Conservation (phyloP, 2,888 invertebrate species). For the Hypomecis punctinalis region DNA sequence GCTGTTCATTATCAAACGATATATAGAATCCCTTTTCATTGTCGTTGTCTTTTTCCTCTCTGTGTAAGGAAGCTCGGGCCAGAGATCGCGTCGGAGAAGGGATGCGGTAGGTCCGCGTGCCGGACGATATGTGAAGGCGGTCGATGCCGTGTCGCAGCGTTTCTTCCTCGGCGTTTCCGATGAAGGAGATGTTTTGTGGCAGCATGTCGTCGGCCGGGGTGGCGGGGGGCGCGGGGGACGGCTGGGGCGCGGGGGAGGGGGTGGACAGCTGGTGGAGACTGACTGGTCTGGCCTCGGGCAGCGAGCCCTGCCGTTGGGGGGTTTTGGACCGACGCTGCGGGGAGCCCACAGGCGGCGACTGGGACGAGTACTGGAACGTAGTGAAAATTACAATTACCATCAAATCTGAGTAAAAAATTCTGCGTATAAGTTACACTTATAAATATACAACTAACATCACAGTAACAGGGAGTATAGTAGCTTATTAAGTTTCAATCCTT, state of each 20-base stretch:
- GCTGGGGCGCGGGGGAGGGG: constrained; percentile 86
- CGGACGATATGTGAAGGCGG: constrained; percentile 93
- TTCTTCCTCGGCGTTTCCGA: constrained; percentile 88
- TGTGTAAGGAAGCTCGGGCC: constrained; percentile 90
- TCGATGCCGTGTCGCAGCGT: constrained; percentile 88
- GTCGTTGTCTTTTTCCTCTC: constrained; percentile 52
- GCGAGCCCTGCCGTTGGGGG: constrained; percentile 85
- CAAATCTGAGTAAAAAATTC: neutral
- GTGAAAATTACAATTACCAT: constrained; percentile 8
- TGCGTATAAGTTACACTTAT: too few relatives aligned
- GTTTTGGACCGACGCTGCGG: constrained; percentile 68
- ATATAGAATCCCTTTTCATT: constrained; percentile 96
- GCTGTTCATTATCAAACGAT: constrained; percentile 95
- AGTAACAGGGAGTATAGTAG: too few relatives aligned
- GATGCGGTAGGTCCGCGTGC: constrained; percentile 94
- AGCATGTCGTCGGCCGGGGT: constrained; percentile 94
- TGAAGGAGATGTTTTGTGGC: constrained; percentile 96
- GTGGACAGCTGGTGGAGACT: constrained; percentile 81
- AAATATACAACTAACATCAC: too few relatives aligned
- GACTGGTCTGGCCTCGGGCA: constrained; percentile 69
- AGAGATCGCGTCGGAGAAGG: constrained; percentile 93
- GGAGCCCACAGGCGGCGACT: constrained; percentile 80
- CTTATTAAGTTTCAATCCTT: too few relatives aligned
- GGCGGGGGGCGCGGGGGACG: constrained; percentile 81
- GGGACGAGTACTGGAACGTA: constrained; percentile 73